Evolutionary conservation across 2,888 invertebrate species (phyloP).

Genomic region (Sycophila texana): DNA sequence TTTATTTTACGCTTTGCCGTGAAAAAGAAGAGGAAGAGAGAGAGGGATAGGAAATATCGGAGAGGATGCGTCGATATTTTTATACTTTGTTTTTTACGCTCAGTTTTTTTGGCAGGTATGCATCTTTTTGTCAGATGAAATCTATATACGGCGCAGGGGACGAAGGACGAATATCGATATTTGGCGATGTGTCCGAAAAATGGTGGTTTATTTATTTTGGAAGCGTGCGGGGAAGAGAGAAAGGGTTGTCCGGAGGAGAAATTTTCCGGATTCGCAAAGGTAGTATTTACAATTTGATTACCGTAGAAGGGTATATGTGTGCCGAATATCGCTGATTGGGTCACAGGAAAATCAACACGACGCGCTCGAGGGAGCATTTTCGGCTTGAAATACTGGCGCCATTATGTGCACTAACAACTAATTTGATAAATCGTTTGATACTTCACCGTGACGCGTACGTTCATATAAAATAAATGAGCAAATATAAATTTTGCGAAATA

Average conservation of each 20-base stretch:
- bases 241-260: background rate
- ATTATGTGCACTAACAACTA: too few species aligned
- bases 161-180: background rate
- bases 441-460: too few species aligned
- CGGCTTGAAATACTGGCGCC: too few species aligned
- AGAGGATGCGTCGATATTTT: slow-evolving; percentile 35
- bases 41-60: background rate
- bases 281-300: slow-evolving; percentile 17
- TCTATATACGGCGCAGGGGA: background rate
- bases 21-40: slow-evolving; percentile 4
- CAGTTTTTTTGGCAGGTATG: background rate
- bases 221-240: background rate
- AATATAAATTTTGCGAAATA: too few species aligned
- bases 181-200: background rate
- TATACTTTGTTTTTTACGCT: slow-evolving; percentile 27
- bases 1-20: slow-evolving; percentile 33
- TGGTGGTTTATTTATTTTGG: slow-evolving; percentile 12
- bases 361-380: too few species aligned
- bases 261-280: background rate
- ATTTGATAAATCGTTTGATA: too few species aligned
- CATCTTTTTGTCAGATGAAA: background rate
- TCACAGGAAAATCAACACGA: too few species aligned
- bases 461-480: too few species aligned
- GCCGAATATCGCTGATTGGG: slow-evolving; percentile 9
- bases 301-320: background rate